Percentiles rank a stretch among this genome's conserved stretches.
phyloP scores from a whole-genome alignment of 2,888 invertebrate species.

The Epinotia ramella region DNA sequence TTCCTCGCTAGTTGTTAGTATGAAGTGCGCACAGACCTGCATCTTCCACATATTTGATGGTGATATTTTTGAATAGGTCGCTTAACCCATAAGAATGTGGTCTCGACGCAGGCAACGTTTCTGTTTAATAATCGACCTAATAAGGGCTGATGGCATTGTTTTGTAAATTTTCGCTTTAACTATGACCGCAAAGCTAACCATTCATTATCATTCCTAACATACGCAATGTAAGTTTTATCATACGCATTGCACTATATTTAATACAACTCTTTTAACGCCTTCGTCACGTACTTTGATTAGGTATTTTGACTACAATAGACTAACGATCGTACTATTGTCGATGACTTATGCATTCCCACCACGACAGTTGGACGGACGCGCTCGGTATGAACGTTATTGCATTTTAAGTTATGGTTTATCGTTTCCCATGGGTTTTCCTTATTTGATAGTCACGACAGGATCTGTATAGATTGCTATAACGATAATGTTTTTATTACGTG shows the following conservation, averaged over 20 bases:
- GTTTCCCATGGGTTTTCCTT: constrained; percentile 39
- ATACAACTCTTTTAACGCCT: constrained; percentile 25
- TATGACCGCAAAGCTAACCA: neutral
- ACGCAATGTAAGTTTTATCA: neutral
- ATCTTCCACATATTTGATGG: no score
- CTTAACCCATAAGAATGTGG: no score
- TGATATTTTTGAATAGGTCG: no score
- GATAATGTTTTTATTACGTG: constrained; percentile 3
- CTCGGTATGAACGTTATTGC: constrained; percentile 45
- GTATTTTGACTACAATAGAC: constrained; percentile 35
- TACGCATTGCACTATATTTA: constrained; percentile 41
- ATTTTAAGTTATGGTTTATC: constrained; percentile 49
- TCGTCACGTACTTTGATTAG: constrained; percentile 34
- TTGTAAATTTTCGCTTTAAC: no score
- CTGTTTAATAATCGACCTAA: no score
- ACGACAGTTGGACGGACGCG: constrained; percentile 44
- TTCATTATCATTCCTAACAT: neutral
- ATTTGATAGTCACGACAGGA: constrained; percentile 19
- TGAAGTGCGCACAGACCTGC: no score
- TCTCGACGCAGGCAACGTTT: no score
- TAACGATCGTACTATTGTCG: no score
- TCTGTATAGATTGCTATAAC: constrained; percentile 5
- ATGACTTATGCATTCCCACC: constrained; percentile 41
- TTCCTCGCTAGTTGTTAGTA: no score
- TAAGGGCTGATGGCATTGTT: no score